phyloP scores from a whole-genome alignment of 2,888 invertebrate species.

The Amiota communis region DNA sequence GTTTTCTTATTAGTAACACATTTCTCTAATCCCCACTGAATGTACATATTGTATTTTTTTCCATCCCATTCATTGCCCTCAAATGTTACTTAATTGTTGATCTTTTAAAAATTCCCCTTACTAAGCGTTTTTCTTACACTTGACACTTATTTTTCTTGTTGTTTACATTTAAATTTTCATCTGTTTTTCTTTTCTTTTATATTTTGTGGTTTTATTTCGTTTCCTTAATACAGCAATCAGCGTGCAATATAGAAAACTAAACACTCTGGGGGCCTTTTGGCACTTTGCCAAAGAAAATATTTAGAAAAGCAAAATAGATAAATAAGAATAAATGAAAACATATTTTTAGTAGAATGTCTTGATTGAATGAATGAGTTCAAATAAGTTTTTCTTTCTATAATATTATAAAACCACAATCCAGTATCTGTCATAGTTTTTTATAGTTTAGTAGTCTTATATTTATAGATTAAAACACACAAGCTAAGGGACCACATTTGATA shows the following conservation, averaged over 20 bases:
- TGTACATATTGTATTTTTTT: neutral
- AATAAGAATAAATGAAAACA: neutral
- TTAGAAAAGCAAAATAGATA: neutral
- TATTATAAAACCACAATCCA: no score
- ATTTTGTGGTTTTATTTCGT: neutral
- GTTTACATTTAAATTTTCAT: neutral
- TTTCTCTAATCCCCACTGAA: no score
- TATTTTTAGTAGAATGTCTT: no score
- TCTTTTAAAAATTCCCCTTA: neutral
- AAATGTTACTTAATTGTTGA: conserved; percentile 4
- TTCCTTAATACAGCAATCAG: conserved; percentile 8
- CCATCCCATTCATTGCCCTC: conserved; percentile 11
- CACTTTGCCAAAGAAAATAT: conserved; percentile 19
- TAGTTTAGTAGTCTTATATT: no score
- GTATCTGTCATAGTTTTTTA: no score
- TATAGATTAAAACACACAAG: no score
- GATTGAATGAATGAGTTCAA: no score
- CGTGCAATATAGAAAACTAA: conserved; percentile 23
- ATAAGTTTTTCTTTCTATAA: no score
- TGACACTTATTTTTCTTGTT: neutral
- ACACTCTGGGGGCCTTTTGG: conserved; percentile 27
- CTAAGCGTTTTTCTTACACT: neutral
- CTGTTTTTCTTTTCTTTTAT: neutral
- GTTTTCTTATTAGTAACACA: neutral
- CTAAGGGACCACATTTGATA: no score